Conservation (phyloP, 2,797 vertebrate species). For the Falco peregrinus region DNA sequence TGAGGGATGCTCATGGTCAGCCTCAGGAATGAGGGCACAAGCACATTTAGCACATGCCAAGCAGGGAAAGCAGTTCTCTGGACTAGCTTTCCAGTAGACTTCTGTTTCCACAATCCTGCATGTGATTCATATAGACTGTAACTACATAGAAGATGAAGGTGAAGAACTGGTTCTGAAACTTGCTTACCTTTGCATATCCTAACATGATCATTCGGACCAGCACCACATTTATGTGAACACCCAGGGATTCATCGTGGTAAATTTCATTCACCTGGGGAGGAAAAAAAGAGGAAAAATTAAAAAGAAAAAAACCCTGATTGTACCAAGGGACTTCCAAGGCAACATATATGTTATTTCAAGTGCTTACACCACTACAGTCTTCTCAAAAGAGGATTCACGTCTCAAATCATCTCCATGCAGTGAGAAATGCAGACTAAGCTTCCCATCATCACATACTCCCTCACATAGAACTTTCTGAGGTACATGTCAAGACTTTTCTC, state of each 20-base stretch:
- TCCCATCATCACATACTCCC: neutral
- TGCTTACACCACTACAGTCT: neutral
- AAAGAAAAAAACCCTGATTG: neutral
- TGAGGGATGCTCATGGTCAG: neutral
- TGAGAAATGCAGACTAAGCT: neutral
- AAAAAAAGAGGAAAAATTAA: neutral
- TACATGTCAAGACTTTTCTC: neutral
- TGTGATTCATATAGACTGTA: rapidly evolving
- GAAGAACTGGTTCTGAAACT: neutral
- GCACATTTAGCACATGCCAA: no score
- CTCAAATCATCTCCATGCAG: neutral
- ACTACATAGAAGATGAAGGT: rapidly evolving
- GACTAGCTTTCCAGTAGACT: neutral
- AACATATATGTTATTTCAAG: rapidly evolving
- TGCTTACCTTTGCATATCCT: slow-evolving; percentile 93
- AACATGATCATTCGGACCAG: slow-evolving; percentile 98
- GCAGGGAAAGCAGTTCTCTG: neutral
- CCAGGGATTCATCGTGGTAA: slow-evolving; percentile 96
- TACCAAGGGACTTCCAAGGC: neutral
- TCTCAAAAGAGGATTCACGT: neutral
- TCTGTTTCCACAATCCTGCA: neutral
- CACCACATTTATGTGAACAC: slow-evolving; percentile 95
- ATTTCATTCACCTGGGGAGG: slow-evolving; percentile 93
- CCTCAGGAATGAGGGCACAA: neutral
- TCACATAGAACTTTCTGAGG: neutral